phyloP scores from a whole-genome alignment of 2,797 vertebrate genomes.

The Mormyrus proboscirostris region DNA sequence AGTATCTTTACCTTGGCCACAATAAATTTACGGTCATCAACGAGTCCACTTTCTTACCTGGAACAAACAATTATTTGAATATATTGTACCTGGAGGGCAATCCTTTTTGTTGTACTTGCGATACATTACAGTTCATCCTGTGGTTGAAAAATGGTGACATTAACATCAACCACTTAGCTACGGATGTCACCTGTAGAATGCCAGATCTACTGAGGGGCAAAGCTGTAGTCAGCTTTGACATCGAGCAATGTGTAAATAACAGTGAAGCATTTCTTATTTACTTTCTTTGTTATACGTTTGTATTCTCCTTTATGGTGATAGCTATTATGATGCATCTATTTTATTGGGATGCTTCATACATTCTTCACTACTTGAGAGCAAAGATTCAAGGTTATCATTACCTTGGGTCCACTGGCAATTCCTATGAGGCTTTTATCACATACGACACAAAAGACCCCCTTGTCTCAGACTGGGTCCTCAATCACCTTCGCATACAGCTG shows the following conservation, averaged over 20 bases:
- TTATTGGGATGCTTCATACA: constrained; percentile 67
- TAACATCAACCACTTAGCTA: constrained; percentile 55
- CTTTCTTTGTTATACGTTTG: constrained; percentile 46
- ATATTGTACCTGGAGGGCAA: constrained; percentile 56
- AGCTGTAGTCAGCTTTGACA: constrained; percentile 51
- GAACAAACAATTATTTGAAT: constrained; percentile 38
- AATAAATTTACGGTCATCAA: constrained; percentile 63
- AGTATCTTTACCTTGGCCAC: constrained; percentile 54
- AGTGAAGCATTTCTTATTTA: constrained; percentile 44
- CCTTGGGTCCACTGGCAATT: constrained; percentile 39
- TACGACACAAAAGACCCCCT: constrained; percentile 65
- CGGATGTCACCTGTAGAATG: constrained; percentile 48
- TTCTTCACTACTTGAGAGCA: constrained; percentile 54
- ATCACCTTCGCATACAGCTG: constrained; percentile 59
- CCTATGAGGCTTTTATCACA: constrained; percentile 62
- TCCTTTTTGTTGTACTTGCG: constrained; percentile 67
- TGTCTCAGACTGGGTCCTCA: constrained; percentile 67
- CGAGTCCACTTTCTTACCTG: constrained; percentile 47
- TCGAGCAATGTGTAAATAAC: constrained; percentile 55
- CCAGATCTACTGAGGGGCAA: constrained; percentile 41
- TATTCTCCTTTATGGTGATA: constrained; percentile 48
- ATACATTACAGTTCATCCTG: constrained; percentile 57
- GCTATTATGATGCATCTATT: constrained; percentile 60
- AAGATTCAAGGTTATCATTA: constrained; percentile 56
- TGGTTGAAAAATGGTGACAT: constrained; percentile 58